These are phyloP conservation scores for Eulemur mongoz DNA, from an alignment of 2,797 vertebrate genomes.

Conservation along the genomic window DNA sequence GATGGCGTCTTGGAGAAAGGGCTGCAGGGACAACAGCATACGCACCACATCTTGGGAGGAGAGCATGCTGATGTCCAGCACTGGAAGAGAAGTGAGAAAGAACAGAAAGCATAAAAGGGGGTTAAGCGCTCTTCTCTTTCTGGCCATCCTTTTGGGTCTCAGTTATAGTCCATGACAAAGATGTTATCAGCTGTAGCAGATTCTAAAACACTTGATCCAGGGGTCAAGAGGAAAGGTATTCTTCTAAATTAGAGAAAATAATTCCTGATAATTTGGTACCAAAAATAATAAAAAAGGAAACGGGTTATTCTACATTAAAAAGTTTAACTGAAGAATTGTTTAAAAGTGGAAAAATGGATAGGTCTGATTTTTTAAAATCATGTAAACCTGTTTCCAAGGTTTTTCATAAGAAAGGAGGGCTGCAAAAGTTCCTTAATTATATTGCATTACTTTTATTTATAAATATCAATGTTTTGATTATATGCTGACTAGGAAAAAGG, in stretches of 20 bases:
- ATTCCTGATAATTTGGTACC: neutral
- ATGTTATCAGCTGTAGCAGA: neutral
- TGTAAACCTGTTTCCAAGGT: neutral
- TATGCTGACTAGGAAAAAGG: neutral
- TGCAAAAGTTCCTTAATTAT: neutral
- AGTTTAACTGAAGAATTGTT: neutral
- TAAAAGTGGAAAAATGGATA: neutral
- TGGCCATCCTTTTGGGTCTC: neutral
- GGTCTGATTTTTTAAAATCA: neutral
- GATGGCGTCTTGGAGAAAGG: slow-evolving; percentile 97
- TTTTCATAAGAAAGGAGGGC: neutral
- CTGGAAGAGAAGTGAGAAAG: slow-evolving; percentile 81
- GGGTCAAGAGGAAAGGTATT: neutral
- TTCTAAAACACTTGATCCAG: neutral
- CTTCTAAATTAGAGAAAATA: neutral
- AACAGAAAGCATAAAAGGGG: neutral
- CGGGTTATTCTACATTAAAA: neutral
- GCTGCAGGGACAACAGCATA: slow-evolving; percentile 97
- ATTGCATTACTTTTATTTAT: neutral
- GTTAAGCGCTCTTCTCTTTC: neutral
- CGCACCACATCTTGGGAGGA: slow-evolving; percentile 98
- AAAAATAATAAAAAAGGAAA: neutral
- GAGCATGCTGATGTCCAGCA: slow-evolving; percentile 96
- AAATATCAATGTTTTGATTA: neutral
- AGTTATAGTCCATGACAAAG: accelerated